Base-by-base conservation (phyloP, 2,797 vertebrate genomes). In the Eutrigla gurnardus region DNA sequence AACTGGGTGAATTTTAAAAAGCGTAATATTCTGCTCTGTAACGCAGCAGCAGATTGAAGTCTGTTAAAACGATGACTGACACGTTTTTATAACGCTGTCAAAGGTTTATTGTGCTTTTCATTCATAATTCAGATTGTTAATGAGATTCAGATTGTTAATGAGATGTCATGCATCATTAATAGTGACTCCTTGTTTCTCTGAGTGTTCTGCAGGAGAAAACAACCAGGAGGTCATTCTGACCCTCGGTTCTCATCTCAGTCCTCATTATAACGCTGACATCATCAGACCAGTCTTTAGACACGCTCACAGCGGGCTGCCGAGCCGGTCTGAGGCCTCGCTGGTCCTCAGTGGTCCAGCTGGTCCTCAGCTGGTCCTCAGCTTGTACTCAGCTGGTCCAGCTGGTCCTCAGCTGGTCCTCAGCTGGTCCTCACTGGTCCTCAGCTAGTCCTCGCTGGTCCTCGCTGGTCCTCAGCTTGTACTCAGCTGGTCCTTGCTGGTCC, bases 251-350 rank as follows among this genome's bases (percentile, higher is more conserved):
- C 40, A 61, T 86, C 86, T 91, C 72, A 57, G 67, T 83, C 77
- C 61, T 83, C 80, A 75, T 86, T 80, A 82, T 18, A 62, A 77
- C 73, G 70, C 62, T 46, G 52, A 64, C 17, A n/a, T 81, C 82
- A 87, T 90, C 89, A 86, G 83, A 58, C 66, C 58, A 82, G 71
- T 78, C 90, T 86, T 58, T 77, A 86, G 82, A 68, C 75, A 74
- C 86, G 87, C 62, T 75, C 18, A 77, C 91, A 93, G 91, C 70
- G 65, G 85, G 81, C 93, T 93, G 92, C 75, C 37, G 40, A 2
- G 6, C 83, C 73, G 86, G 25, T 93, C 81, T 50, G 59, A 75
- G 67, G 71, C 61, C 82, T 82, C 75, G 13, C 58, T 65, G 81
- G 83, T 82, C 67, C 69, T 76, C 67, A 52, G 79, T 62, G 53